Evolutionary conservation across 1,140 invertebrate genomes (phyloP).

Genomic region (Drosophila jambulina): DNA sequence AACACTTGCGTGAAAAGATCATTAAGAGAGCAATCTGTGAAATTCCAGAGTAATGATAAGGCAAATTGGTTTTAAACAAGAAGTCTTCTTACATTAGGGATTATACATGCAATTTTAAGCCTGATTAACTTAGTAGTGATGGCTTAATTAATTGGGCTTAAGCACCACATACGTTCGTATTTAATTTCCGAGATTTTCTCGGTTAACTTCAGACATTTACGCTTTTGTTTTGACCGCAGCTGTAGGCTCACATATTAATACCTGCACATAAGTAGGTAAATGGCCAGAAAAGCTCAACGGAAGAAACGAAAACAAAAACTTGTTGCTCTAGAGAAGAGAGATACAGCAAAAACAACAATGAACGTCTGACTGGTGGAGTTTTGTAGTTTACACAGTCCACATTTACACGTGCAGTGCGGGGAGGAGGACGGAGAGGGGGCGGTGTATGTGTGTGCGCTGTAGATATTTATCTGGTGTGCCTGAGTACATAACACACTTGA

Average conservation of each 20-base stretch:
- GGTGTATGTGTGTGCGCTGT: background rate
- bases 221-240: constrained; percentile 22
- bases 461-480: constrained; percentile 24
- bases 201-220: constrained; percentile 1
- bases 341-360: constrained; percentile 44
- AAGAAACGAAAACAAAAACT: constrained; percentile 50
- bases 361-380: constrained; percentile 53
- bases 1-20: background rate
- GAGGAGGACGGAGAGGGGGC: background rate
- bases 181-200: constrained; percentile 11
- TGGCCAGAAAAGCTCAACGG: constrained; percentile 28
- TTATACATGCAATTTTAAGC: background rate
- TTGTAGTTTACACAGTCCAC: constrained; percentile 47
- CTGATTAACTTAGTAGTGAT: background rate
- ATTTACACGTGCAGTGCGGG: constrained; percentile 43
- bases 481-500: constrained; percentile 67
- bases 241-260: constrained; percentile 14
- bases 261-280: constrained; percentile 29
- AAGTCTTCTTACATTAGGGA: background rate
- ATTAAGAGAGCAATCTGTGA: background rate
- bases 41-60: background rate
- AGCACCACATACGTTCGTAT: background rate
- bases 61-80: background rate
- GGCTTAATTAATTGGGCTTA: constrained; percentile 1
- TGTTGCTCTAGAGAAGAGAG: constrained; percentile 55